Conservation (phyloP, 2,113 vertebrate species). For the Choloepus hoffmanni region DNA sequence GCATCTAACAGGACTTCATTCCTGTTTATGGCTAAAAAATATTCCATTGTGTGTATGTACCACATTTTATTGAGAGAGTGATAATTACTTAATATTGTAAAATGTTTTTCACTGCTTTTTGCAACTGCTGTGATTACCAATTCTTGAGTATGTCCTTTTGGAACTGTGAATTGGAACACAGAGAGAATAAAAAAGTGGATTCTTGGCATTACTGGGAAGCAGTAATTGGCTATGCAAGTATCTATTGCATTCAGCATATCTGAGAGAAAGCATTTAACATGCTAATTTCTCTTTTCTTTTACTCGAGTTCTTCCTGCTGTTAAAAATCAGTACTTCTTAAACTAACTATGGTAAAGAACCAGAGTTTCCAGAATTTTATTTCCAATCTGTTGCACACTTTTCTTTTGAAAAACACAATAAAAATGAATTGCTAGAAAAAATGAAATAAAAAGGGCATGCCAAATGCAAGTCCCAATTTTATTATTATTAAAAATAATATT, state of each 20-base stretch:
- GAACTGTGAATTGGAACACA: rapidly evolving
- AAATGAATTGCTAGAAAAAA: neutral
- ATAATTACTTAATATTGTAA: too few species aligned
- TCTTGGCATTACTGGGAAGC: rapidly evolving
- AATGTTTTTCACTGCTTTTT: too few species aligned
- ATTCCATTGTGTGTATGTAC: too few species aligned
- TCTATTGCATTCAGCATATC: rapidly evolving
- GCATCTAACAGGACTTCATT: too few species aligned
- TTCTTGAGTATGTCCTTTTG: neutral
- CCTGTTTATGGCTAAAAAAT: too few species aligned
- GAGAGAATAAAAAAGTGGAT: neutral
- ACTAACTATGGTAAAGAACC: neutral
- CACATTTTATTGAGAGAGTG: too few species aligned
- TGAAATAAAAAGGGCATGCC: neutral
- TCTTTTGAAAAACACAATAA: neutral
- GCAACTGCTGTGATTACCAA: too few species aligned
- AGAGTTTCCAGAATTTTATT: neutral
- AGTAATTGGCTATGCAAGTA: too few species aligned
- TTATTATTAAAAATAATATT: neutral
- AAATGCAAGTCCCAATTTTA: neutral
- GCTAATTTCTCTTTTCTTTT: too few species aligned
- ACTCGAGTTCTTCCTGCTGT: too few species aligned
- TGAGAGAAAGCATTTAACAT: rapidly evolving
- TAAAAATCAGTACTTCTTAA: neutral
- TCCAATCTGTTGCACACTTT: neutral